Percentiles rank a stretch among this genome's conserved stretches.
Conservation (phyloP, 92 coral and sea anemone genomes). For the Anthopleura xanthogrammica region DNA sequence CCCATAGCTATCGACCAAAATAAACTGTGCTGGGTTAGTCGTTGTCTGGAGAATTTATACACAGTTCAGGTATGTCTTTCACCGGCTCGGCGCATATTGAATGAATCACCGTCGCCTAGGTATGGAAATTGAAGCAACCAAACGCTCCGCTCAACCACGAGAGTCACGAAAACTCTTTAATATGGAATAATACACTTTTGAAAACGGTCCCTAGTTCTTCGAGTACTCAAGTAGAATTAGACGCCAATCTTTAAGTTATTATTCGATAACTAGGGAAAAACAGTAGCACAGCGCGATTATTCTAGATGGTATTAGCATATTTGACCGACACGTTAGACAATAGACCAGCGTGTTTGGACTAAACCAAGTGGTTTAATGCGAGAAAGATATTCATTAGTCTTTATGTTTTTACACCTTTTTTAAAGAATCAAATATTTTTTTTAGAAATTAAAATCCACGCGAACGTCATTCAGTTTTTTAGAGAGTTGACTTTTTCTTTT, state of each 20-base stretch:
- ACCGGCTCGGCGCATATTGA: constrained; percentile 27
- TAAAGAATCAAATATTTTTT: neutral
- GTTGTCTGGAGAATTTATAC: constrained; percentile 7
- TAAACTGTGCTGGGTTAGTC: neutral
- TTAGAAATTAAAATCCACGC: neutral
- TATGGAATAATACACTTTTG: constrained; percentile 3
- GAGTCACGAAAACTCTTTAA: constrained; percentile 38
- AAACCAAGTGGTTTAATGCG: neutral
- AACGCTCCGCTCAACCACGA: neutral
- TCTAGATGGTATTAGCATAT: constrained; percentile 67
- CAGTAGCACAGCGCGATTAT: constrained; percentile 13
- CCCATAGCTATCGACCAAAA: constrained; percentile 6
- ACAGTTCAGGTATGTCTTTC: constrained; percentile 18
- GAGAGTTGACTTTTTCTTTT: neutral
- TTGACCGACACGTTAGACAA: constrained; percentile 68
- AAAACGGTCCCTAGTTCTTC: neutral
- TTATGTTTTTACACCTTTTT: neutral
- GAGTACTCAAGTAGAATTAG: constrained; percentile 14
- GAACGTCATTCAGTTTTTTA: constrained; percentile 1
- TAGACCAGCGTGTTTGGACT: constrained; percentile 65
- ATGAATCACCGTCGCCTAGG: constrained; percentile 7
- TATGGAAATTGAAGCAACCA: constrained; percentile 32
- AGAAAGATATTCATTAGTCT: constrained; percentile 7
- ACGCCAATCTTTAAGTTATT: constrained; percentile 16
- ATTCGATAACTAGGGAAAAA: constrained; percentile 18